phyloP scores from a whole-genome alignment of 2,113 vertebrate species.

The Xenus cinereus region DNA sequence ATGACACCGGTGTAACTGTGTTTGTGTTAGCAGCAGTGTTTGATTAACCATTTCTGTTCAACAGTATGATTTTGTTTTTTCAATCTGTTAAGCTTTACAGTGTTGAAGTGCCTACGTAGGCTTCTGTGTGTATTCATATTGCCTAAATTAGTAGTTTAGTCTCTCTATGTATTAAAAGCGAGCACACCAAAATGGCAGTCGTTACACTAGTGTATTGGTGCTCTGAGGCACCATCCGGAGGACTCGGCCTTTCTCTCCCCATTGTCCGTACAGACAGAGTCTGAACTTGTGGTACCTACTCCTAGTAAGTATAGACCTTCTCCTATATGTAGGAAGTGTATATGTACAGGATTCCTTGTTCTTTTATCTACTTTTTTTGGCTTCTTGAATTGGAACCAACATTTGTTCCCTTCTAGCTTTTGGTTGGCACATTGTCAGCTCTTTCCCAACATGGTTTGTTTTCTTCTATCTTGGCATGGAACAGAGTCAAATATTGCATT shows the following conservation, averaged over 20 bases:
- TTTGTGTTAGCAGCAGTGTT: neutral
- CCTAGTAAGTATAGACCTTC: neutral
- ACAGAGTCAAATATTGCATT: neutral
- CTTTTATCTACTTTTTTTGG: neutral
- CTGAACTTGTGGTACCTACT: neutral
- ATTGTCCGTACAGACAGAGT: neutral
- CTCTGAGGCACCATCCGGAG: accelerated
- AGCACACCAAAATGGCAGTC: neutral
- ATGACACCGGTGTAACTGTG: neutral
- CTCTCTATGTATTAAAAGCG: neutral
- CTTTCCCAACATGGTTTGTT: neutral
- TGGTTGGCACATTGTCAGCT: neutral
- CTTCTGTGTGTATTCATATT: neutral
- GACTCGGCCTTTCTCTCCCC: neutral
- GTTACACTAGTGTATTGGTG: neutral
- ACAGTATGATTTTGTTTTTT: neutral
- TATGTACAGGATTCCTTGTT: neutral
- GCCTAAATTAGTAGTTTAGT: neutral
- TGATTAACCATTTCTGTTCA: neutral
- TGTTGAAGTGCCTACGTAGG: neutral
- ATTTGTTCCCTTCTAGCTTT: neutral
- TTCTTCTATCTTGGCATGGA: neutral
- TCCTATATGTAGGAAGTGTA: neutral
- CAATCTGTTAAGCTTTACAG: neutral
- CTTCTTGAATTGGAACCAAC: neutral